Conservation (phyloP, 2,113 vertebrate species). For the Ginglymostoma cirratum region DNA sequence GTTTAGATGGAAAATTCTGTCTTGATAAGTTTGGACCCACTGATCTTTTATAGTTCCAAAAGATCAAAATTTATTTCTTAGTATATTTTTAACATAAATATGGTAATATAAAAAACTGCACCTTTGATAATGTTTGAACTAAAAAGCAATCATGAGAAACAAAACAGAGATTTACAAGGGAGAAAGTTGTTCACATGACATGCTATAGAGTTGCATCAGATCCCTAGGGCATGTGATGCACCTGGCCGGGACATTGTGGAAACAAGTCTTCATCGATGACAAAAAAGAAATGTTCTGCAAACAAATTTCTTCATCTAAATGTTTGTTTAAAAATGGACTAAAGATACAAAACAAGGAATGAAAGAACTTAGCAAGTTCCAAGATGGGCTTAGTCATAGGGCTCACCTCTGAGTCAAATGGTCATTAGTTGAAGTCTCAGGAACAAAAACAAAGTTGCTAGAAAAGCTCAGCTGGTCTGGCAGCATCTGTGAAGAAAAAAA, state of each 20-base stretch:
- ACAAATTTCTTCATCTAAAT: no score
- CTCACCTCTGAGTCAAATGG: neutral
- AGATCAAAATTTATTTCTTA: neutral
- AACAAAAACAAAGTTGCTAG: no score
- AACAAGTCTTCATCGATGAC: neutral
- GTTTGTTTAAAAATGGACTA: neutral
- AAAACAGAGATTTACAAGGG: neutral
- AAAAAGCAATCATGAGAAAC: neutral
- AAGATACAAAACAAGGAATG: neutral
- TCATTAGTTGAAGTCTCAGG: neutral
- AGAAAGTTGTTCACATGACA: neutral
- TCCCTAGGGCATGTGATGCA: neutral
- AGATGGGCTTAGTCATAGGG: neutral
- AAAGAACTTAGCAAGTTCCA: neutral
- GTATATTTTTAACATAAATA: neutral
- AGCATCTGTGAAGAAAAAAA: no score
- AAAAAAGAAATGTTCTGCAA: neutral
- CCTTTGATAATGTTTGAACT: neutral
- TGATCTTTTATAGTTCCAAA: neutral
- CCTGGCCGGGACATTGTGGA: neutral
- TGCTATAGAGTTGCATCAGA: neutral
- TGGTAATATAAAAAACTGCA: neutral
- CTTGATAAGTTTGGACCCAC: neutral
- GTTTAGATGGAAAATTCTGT: neutral
- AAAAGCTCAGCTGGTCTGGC: no score